Conservation (phyloP, 2,888 invertebrate species). For the Dascillus cervinus region DNA sequence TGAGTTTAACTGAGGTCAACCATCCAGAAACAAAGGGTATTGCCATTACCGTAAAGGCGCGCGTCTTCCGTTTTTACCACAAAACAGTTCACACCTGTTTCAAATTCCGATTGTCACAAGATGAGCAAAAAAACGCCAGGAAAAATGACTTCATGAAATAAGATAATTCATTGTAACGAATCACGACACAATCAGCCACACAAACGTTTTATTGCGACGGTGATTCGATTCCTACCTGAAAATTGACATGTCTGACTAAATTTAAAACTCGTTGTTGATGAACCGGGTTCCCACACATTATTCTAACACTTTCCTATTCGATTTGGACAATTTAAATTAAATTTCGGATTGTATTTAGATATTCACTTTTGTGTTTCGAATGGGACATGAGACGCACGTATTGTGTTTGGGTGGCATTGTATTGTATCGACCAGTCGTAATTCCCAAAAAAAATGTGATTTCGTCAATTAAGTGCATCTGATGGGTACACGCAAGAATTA, state of each 20-base stretch:
- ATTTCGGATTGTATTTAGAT: constrained; percentile 18
- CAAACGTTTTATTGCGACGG: background rate
- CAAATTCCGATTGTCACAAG: constrained; percentile 15
- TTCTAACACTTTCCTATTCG: constrained; percentile 27
- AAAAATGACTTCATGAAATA: constrained; percentile 21
- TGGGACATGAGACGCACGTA: no score
- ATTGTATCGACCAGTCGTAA: no score
- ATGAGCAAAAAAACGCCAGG: constrained; percentile 12
- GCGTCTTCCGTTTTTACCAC: no score
- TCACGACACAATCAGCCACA: constrained; percentile 13
- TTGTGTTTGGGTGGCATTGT: no score
- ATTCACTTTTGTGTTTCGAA: constrained; percentile 20
- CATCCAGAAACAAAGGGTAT: no score
- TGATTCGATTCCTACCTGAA: background rate
- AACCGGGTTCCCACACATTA: constrained; percentile 18
- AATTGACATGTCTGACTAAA: background rate
- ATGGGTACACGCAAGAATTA: no score
- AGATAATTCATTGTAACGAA: constrained; percentile 28
- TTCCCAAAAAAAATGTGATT: no score
- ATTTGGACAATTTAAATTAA: constrained; percentile 27
- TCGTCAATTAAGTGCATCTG: no score
- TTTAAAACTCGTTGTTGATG: background rate
- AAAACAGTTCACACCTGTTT: constrained; percentile 18
- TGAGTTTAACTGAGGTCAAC: no score
- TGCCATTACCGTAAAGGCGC: no score